Conservation (phyloP, 2,113 vertebrate species). For the Ciconia maguari region DNA sequence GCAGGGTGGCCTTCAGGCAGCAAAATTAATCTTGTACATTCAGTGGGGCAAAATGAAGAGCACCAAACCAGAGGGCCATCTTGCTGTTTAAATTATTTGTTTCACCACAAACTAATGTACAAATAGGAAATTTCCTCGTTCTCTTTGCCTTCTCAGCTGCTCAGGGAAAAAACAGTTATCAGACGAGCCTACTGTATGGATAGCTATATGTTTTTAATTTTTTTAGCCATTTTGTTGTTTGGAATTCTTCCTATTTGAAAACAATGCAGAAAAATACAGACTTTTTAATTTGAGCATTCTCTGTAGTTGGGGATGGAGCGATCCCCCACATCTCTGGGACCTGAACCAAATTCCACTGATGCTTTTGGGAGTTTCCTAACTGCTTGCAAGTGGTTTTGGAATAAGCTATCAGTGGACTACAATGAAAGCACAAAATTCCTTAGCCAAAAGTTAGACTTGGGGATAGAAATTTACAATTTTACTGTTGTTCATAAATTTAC, state of each 20-base stretch:
- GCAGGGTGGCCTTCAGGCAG: slow-evolving; percentile 32
- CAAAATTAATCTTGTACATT: slow-evolving; percentile 38
- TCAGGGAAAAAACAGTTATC: not conserved
- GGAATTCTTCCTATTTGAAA: not conserved
- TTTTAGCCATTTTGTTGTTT: not conserved
- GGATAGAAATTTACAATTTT: not conserved
- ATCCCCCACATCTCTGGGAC: fast-evolving
- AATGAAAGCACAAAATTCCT: not conserved
- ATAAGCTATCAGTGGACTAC: not conserved
- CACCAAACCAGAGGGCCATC: not conserved
- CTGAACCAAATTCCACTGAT: not conserved
- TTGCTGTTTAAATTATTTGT: not conserved
- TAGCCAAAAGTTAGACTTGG: not conserved
- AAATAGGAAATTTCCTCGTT: not conserved
- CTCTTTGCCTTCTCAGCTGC: not conserved
- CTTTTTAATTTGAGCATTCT: not conserved
- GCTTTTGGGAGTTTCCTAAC: not conserved
- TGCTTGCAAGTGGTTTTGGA: not conserved
- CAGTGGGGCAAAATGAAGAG: not conserved
- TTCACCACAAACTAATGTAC: not conserved
- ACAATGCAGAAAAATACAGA: not conserved
- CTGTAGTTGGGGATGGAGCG: not conserved
- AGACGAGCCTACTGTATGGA: not conserved
- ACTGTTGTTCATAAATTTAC: not conserved
- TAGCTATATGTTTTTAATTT: not conserved